Conservation (phyloP, 2,888 invertebrate species). For the Oscheius sp. region DNA sequence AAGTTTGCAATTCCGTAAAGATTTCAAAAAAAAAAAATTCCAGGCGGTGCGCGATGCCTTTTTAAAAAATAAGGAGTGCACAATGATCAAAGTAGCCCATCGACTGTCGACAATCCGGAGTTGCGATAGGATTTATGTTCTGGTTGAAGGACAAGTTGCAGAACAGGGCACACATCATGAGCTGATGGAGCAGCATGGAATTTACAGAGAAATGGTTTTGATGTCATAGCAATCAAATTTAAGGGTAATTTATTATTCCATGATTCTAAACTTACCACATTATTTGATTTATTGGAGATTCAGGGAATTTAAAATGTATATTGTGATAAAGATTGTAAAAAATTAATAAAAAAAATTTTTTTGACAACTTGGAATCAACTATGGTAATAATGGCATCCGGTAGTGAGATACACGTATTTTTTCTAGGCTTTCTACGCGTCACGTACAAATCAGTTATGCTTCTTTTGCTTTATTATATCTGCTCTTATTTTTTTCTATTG, state of each 20-base stretch:
- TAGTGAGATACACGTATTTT: too few species aligned
- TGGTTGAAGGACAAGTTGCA: conserved; percentile 70
- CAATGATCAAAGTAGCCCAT: conserved; percentile 26
- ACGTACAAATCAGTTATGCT: too few species aligned
- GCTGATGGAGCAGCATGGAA: conserved; percentile 58
- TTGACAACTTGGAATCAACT: too few species aligned
- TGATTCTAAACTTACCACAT: too few species aligned
- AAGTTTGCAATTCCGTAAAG: too few species aligned
- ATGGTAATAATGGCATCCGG: too few species aligned
- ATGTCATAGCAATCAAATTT: neutral
- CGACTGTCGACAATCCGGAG: conserved; percentile 73
- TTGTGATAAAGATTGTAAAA: neutral
- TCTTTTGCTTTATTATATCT: too few species aligned
- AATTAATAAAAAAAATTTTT: too few species aligned
- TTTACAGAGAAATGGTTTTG: conserved; percentile 63
- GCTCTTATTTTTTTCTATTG: too few species aligned
- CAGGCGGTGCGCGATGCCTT: conserved; percentile 44
- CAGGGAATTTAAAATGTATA: neutral
- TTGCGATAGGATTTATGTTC: conserved; percentile 73
- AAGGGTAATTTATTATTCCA: too few species aligned
- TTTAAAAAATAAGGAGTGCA: conserved; percentile 20
- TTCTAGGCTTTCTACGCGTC: too few species aligned
- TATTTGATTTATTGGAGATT: neutral
- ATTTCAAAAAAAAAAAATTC: neutral
- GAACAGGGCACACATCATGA: conserved; percentile 62